phyloP scores from a whole-genome alignment of 2,888 invertebrate species.

The Tribolium freemani region DNA sequence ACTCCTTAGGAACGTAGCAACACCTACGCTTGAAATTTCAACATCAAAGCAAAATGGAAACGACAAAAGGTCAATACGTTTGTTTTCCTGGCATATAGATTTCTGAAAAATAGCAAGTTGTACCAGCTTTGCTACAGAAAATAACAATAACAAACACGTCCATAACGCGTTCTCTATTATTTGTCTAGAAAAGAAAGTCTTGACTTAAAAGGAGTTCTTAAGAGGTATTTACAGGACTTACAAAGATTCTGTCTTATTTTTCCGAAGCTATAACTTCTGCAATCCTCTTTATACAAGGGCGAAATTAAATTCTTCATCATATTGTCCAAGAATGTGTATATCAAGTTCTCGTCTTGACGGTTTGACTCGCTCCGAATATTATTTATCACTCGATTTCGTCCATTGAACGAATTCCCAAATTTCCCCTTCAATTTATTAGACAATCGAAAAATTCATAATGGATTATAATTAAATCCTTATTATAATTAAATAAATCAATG shows the following conservation, averaged over 20 bases:
- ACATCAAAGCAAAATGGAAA: slow-evolving; percentile 28
- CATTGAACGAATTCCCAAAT: neutral
- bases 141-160: neutral
- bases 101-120: slow-evolving; percentile 5
- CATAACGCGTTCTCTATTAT: slow-evolving; percentile 1
- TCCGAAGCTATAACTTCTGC: slow-evolving; percentile 16
- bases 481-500: neutral
- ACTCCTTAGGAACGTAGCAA: slow-evolving; percentile 16
- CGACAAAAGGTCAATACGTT: slow-evolving; percentile 29
- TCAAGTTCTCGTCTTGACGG: slow-evolving; percentile 3
- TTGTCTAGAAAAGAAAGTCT: slow-evolving; percentile 3
- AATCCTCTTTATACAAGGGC: slow-evolving; percentile 20
- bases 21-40: slow-evolving; percentile 38
- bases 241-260: slow-evolving; percentile 29
- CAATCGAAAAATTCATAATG: neutral
- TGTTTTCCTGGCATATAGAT: slow-evolving; percentile 9
- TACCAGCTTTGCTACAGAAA: neutral
- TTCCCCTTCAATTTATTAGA: neutral
- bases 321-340: slow-evolving; percentile 19
- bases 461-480: neutral
- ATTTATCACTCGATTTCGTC: neutral
- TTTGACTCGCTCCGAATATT: slow-evolving; percentile 7
- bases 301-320: slow-evolving; percentile 35
- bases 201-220: slow-evolving; percentile 3
- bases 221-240: slow-evolving; percentile 20